Percentiles rank a stretch among this genome's conserved stretches.
phyloP scores from a whole-genome alignment of 2,888 invertebrate species.

The Cephus pulcher region DNA sequence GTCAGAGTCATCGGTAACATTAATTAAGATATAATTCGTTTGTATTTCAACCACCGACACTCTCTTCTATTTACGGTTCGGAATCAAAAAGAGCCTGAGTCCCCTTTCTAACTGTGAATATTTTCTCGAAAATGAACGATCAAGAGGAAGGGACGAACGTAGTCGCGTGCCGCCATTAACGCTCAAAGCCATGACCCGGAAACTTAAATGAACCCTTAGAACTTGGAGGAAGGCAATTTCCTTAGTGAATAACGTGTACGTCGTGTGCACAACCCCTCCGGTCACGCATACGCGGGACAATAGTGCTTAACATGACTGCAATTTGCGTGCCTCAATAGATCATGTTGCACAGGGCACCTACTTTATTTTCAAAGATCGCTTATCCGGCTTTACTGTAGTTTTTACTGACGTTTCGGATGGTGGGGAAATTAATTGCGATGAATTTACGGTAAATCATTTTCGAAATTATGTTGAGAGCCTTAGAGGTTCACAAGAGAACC shows the following conservation, averaged over 20 bases:
- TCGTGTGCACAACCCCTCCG: background rate
- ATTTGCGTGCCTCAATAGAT: conserved; percentile 43
- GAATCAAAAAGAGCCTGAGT: background rate
- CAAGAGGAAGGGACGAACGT: background rate
- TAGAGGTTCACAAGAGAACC: background rate
- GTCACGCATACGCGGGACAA: conserved; percentile 32
- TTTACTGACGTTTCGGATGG: background rate
- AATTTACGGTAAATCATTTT: background rate
- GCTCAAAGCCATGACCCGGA: conserved; percentile 43
- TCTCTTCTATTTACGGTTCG: background rate
- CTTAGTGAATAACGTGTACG: conserved; percentile 26
- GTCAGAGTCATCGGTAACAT: no score
- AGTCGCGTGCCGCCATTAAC: conserved; percentile 17
- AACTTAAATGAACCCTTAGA: conserved; percentile 51
- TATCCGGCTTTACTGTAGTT: background rate
- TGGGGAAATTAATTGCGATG: background rate
- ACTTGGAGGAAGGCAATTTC: conserved; percentile 41
- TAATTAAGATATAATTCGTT: no score
- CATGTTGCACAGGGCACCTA: background rate
- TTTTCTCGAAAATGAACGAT: background rate
- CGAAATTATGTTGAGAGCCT: background rate
- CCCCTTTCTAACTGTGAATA: background rate
- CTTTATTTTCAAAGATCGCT: background rate
- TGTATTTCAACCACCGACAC: no score
- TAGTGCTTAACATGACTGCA: conserved; percentile 37